phyloP scores from a whole-genome alignment of 2,888 invertebrate genomes.

The Lagria hirta region DNA sequence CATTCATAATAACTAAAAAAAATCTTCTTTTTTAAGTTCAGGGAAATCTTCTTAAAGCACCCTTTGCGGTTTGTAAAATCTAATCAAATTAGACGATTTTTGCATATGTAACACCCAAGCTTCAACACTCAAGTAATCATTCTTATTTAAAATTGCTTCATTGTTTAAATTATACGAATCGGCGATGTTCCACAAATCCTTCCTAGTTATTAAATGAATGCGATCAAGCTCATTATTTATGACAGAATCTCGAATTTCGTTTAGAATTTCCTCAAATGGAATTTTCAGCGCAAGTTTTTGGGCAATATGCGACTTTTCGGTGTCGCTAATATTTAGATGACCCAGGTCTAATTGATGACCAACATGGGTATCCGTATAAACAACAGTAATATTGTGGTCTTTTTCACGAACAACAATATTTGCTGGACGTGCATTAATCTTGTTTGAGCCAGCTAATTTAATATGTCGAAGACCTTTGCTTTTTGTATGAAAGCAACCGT shows the following conservation, averaged over 20 bases:
- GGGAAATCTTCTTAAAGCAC: no score
- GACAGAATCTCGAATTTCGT: conserved; percentile 8
- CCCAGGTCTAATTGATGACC: conserved; percentile 17
- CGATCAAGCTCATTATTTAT: conserved; percentile 4
- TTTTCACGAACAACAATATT: neutral
- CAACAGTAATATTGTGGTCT: neutral
- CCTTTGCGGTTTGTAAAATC: no score
- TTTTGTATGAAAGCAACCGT: no score
- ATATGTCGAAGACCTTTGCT: no score
- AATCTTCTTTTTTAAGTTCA: no score
- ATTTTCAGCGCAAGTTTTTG: conserved; percentile 10
- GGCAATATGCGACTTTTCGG: conserved; percentile 2
- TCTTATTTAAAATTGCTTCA: no score
- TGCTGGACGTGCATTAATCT: conserved; percentile 3
- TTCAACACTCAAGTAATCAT: no score
- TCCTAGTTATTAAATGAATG: conserved; percentile 7
- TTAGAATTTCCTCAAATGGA: conserved; percentile 5
- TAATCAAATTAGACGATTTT: no score
- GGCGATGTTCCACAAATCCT: no score
- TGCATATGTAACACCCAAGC: no score
- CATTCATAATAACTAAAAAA: no score
- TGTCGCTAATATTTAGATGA: conserved; percentile 5
- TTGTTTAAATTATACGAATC: no score
- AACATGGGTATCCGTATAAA: conserved; percentile 11
- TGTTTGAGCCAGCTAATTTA: conserved; percentile 1